Evolutionary conservation across 2,113 vertebrate species (phyloP).

Genomic region (Corythaixoides concolor): DNA sequence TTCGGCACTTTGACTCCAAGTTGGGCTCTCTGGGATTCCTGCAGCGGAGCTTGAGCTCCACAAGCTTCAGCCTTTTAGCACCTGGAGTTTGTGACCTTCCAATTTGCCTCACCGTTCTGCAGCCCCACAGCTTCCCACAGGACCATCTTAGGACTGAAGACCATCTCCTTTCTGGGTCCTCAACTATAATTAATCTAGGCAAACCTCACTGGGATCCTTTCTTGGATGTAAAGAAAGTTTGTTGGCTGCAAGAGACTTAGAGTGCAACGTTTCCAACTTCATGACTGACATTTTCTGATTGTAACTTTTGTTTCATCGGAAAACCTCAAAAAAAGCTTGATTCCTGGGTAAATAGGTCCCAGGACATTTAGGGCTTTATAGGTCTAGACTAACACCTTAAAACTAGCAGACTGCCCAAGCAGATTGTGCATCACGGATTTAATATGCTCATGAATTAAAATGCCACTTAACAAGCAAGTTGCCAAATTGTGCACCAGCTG

Average conservation of each 20-base stretch:
- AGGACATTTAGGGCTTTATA: constrained; percentile 40
- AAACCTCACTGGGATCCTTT: neutral
- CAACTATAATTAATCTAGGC: neutral
- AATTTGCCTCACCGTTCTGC: neutral
- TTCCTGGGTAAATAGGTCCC: constrained; percentile 5
- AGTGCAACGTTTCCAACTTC: neutral
- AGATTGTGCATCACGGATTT: constrained; percentile 7
- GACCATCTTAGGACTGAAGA: neutral
- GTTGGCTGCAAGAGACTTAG: neutral
- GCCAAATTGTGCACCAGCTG: neutral
- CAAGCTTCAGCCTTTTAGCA: neutral
- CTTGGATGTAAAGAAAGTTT: neutral
- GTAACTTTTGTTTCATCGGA: neutral
- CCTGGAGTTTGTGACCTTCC: neutral
- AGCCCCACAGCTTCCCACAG: neutral
- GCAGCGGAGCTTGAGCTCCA: neutral
- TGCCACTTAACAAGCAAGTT: neutral
- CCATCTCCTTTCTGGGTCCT: neutral
- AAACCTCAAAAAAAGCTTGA: neutral
- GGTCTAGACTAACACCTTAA: constrained; percentile 55
- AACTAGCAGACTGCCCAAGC: neutral
- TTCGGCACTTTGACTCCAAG: neutral
- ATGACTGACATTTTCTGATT: neutral
- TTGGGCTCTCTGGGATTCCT: neutral
- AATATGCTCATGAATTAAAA: constrained; percentile 27